Evolutionary conservation across 2,888 invertebrate species (phyloP).

Genomic region (Eupelmus urozonus): DNA sequence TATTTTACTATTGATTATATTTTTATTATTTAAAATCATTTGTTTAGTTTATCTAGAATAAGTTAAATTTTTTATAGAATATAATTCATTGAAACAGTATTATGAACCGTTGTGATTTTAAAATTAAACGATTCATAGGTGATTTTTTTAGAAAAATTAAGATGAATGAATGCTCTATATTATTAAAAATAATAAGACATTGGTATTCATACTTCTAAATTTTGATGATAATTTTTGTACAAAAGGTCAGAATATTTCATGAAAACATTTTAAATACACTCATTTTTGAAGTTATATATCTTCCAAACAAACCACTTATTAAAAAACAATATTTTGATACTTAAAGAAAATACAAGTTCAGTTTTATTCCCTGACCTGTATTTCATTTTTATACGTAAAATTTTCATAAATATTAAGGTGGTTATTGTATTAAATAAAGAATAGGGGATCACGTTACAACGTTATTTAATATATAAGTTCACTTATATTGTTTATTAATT

Average conservation of each 20-base stretch:
- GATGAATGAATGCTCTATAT: background rate
- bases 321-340: background rate
- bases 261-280: conserved; percentile 1
- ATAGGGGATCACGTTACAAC: background rate
- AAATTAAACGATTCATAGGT: conserved; percentile 35
- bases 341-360: background rate
- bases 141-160: background rate
- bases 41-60: background rate
- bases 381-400: conserved; percentile 2
- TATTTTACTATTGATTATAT: background rate
- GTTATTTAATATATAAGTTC: background rate
- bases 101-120: conserved; percentile 36
- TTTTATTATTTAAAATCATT: background rate
- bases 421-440: background rate
- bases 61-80: background rate
- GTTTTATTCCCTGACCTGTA: background rate
- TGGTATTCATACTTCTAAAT: conserved; percentile 14
- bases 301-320: background rate
- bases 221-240: conserved; percentile 6
- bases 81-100: conserved; percentile 44
- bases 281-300: background rate
- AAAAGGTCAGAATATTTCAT: conserved; percentile 1
- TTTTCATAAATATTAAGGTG: background rate
- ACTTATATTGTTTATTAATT: background rate
- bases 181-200: conserved; percentile 1